Percentiles rank a stretch among this genome's conserved stretches.
These are phyloP conservation scores for Orthonychiurus folsomi DNA, from an alignment of 2,888 invertebrate species.

Conservation along the genomic window DNA sequence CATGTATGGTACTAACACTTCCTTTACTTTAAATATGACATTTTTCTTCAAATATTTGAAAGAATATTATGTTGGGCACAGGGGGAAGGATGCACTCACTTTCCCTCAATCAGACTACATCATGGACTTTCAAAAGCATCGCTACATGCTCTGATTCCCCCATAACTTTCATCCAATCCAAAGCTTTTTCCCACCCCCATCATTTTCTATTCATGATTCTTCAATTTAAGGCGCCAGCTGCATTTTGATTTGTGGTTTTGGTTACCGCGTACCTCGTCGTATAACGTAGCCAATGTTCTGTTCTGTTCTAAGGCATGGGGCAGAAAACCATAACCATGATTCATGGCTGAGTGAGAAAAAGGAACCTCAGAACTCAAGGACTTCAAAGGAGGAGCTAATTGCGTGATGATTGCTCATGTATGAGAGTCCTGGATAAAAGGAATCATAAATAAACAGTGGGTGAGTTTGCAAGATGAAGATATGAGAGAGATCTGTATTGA, in stretches of 20 bases:
- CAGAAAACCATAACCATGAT: not conserved
- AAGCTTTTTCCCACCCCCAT: slow-evolving; percentile 17
- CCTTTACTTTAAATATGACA: slow-evolving; percentile 23
- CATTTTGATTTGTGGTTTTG: slow-evolving; percentile 33
- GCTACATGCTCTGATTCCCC: slow-evolving; percentile 17
- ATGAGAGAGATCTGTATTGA: too few species aligned
- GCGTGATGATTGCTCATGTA: slow-evolving; percentile 30
- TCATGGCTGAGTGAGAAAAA: not conserved
- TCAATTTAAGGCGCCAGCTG: slow-evolving; percentile 32
- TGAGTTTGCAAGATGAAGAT: too few species aligned
- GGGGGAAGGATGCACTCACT: not conserved
- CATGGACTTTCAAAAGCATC: not conserved
- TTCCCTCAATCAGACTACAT: not conserved
- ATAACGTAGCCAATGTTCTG: not conserved
- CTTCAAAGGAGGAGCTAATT: slow-evolving; percentile 27
- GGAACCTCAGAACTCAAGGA: not conserved
- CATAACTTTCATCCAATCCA: slow-evolving; percentile 9
- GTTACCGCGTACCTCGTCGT: not conserved
- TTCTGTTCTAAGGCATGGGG: not conserved
- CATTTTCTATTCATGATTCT: slow-evolving; percentile 37
- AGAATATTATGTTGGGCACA: not conserved
- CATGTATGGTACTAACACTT: slow-evolving; percentile 10
- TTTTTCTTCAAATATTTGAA: slow-evolving; percentile 16
- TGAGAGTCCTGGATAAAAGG: not conserved
- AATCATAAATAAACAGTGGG: slow-evolving; percentile 8